Conservation (phyloP, 2,888 invertebrate species). For the Drosophila multiciliata region DNA sequence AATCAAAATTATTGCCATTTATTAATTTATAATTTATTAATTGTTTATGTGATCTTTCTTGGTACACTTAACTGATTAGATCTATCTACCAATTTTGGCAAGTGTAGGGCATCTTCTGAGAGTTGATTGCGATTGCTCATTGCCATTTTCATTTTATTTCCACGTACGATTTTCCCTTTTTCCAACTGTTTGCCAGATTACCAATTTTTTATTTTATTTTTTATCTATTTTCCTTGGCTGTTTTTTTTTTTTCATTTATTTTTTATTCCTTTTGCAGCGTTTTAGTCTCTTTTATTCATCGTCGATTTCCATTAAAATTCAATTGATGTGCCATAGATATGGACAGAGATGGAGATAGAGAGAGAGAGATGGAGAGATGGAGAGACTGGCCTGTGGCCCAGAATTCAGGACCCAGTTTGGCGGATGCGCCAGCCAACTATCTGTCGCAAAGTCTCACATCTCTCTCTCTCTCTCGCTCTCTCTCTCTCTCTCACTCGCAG, state of each 20-base stretch:
- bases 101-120: constrained; percentile 29
- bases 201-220: constrained; percentile 27
- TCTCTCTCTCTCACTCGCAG: constrained; percentile 20
- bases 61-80: not conserved
- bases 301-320: constrained; percentile 82
- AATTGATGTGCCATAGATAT: constrained; percentile 73
- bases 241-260: constrained; percentile 34
- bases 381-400: constrained; percentile 11
- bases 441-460: constrained; percentile 36
- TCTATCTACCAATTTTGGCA: not conserved
- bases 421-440: constrained; percentile 71
- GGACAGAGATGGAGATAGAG: constrained; percentile 7
- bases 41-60: not conserved
- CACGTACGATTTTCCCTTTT: constrained; percentile 70
- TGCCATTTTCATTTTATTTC: constrained; percentile 67
- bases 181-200: constrained; percentile 61
- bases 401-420: constrained; percentile 45
- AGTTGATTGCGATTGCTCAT: constrained; percentile 65
- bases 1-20: not conserved
- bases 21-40: not conserved
- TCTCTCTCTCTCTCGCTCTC: constrained; percentile 27
- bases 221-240: not conserved
- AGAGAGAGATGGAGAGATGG: constrained; percentile 36
- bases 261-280: constrained; percentile 65
- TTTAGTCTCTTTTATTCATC: constrained; percentile 81